Percentiles rank a stretch among this genome's conserved stretches.
Conservation (phyloP, 2,888 invertebrate species). For the Eupithecia abbreviata region DNA sequence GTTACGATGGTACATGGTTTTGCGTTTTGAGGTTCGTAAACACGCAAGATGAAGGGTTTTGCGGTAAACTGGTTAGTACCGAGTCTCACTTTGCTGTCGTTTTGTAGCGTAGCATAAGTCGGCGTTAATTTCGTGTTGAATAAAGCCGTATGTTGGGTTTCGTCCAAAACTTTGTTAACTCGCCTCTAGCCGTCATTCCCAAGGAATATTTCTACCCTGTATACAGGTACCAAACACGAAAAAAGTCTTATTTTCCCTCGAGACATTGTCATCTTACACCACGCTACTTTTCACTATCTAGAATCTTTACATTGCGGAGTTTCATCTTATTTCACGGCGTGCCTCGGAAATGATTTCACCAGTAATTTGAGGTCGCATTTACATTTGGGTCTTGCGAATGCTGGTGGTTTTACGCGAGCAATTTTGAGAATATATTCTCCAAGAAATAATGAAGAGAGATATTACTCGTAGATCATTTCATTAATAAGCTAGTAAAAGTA, state of each 20-base stretch:
- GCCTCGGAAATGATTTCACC: slow-evolving; percentile 30
- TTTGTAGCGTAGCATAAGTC: neutral
- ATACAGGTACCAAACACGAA: neutral
- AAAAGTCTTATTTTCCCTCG: slow-evolving; percentile 30
- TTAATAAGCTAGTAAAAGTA: neutral
- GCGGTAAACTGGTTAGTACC: neutral
- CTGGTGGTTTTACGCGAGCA: neutral
- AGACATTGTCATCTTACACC: slow-evolving; percentile 29
- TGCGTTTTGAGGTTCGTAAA: neutral
- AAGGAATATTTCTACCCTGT: neutral
- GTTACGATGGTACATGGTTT: slow-evolving; percentile 3
- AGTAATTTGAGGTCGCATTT: slow-evolving; percentile 18
- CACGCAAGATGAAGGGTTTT: neutral
- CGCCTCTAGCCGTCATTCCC: neutral
- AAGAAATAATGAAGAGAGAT: neutral
- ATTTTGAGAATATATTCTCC: neutral
- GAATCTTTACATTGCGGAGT: slow-evolving; percentile 24
- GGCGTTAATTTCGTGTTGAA: neutral
- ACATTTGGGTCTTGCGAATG: slow-evolving; percentile 12
- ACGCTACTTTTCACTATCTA: slow-evolving; percentile 33
- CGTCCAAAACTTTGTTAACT: neutral
- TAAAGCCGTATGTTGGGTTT: neutral
- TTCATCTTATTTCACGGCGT: slow-evolving; percentile 29
- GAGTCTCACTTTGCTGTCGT: neutral
- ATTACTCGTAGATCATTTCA: neutral